Percentiles rank a stretch among this genome's conserved stretches.
phyloP scores from a whole-genome alignment of 2,888 invertebrate genomes.

The Odontothrips loti region DNA sequence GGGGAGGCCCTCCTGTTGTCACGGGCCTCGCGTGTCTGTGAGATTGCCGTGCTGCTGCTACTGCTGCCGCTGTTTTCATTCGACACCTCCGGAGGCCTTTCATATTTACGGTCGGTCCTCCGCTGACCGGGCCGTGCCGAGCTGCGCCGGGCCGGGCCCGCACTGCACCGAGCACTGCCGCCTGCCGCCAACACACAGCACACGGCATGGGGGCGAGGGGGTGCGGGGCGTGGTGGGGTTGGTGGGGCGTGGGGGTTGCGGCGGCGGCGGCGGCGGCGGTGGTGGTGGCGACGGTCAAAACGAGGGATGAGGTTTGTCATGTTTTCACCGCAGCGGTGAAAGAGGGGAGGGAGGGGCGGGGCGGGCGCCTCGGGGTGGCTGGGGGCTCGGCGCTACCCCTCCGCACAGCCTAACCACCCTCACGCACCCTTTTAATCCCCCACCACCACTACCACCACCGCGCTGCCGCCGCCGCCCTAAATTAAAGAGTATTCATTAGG shows the following conservation, averaged over 20 bases:
- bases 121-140: no score
- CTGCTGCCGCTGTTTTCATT: no score
- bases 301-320: constrained; percentile 24
- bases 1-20: no score
- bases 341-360: not conserved
- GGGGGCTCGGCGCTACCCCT: not conserved
- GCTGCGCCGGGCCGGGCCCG: no score
- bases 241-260: not conserved
- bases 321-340: constrained; percentile 6
- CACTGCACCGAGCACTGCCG: no score
- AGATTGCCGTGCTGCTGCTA: no score
- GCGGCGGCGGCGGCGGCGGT: not conserved
- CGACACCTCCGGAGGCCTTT: no score
- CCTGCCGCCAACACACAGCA: no score
- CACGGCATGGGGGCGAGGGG: no score
- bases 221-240: not conserved
- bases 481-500: constrained; percentile 18
- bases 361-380: no score
- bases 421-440: constrained; percentile 18
- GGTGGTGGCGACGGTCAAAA: not conserved
- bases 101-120: no score
- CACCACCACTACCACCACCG: not conserved
- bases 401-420: not conserved
- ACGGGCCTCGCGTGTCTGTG: no score
- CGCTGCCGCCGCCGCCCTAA: not conserved